These are phyloP conservation scores for Antechinus stuartii DNA, from an alignment of 2,113 vertebrate genomes.

Conservation along the genomic window DNA sequence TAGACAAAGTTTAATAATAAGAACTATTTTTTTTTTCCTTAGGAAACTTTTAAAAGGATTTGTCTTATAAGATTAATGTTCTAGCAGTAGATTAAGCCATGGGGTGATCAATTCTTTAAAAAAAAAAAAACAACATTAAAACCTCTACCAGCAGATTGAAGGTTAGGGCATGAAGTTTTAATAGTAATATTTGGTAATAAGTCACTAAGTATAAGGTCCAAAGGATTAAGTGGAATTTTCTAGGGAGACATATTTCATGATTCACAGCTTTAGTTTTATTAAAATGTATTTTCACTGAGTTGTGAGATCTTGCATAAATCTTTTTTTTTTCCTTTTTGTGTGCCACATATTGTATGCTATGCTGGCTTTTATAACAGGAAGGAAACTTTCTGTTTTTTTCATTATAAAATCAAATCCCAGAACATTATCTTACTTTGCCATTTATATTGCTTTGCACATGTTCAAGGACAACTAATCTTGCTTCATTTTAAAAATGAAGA, in stretches of 20 bases:
- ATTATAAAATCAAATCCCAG: slow-evolving; percentile 15
- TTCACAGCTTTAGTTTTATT: slow-evolving; percentile 15
- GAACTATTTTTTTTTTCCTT: slow-evolving; percentile 27
- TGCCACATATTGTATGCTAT: neutral
- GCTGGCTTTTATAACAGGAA: slow-evolving; percentile 22
- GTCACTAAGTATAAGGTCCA: neutral
- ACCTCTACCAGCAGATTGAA: neutral
- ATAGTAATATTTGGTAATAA: neutral
- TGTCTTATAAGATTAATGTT: slow-evolving; percentile 6
- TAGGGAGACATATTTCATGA: neutral
- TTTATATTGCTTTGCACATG: slow-evolving; percentile 16
- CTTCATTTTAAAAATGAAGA: slow-evolving; percentile 21
- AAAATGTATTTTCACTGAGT: neutral
- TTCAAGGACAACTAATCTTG: slow-evolving; percentile 24
- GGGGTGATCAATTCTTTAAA: neutral
- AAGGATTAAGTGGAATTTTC: neutral
- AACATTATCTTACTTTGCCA: neutral
- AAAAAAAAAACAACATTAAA: neutral
- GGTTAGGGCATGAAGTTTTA: neutral
- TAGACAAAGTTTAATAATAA: slow-evolving; percentile 13
- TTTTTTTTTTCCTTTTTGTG: neutral
- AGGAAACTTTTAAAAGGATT: neutral
- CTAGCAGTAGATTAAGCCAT: neutral
- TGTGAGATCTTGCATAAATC: neutral
- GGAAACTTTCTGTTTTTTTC: neutral